Evolutionary conservation across 2,113 vertebrate species (phyloP).

Genomic region (Tetrax tetrax): DNA sequence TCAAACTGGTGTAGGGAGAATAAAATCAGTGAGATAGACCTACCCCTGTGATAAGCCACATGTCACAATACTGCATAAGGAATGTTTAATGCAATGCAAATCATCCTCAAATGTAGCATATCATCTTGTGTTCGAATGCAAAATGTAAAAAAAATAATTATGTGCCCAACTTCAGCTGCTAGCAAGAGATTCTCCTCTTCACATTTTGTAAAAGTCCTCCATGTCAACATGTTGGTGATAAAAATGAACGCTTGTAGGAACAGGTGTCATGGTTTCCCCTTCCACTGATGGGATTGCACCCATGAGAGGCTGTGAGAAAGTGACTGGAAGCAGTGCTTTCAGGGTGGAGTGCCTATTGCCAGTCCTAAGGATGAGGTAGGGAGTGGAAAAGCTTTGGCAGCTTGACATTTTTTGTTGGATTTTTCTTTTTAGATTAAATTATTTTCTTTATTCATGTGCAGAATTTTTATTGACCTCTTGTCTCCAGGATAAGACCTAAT

Average conservation of each 20-base stretch:
- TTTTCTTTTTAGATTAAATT: not conserved
- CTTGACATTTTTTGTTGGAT: not conserved
- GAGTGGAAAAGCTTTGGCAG: not conserved
- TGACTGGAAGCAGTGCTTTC: not conserved
- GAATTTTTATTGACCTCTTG: not conserved
- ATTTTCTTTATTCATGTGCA: not conserved
- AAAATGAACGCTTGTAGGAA: not conserved
- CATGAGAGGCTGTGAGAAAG: not conserved
- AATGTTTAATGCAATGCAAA: fast-evolving
- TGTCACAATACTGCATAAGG: not conserved
- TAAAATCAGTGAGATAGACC: not conserved
- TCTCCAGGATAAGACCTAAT: not conserved
- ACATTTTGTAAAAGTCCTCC: not conserved
- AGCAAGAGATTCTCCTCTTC: not conserved
- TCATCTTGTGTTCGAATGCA: not conserved
- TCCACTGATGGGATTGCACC: not conserved
- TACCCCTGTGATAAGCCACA: not conserved
- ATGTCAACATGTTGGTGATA: not conserved
- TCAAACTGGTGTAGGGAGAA: not conserved
- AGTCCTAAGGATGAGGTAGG: not conserved
- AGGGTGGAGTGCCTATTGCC: not conserved
- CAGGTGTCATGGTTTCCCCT: not conserved
- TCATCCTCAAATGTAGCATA: not conserved
- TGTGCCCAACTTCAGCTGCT: not conserved
- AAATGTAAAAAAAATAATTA: not conserved